A percentile compares a stretch with the other conserved stretches of the same genome.
Conservation (phyloP, 1,140 invertebrate species). For the Musca vetustissima region DNA sequence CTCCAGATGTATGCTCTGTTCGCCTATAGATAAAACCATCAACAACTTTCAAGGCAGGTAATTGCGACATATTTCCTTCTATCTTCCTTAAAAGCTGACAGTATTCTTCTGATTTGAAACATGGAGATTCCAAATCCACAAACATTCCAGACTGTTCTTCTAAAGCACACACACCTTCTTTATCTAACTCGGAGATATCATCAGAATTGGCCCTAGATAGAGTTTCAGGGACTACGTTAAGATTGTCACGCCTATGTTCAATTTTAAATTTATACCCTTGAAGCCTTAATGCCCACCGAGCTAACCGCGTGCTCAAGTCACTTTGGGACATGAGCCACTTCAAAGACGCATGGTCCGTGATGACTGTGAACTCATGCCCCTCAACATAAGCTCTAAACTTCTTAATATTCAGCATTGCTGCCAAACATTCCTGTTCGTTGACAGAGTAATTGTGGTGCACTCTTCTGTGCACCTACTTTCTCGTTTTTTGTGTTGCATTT, state of each 20-base stretch:
- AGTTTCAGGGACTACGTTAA: conserved; percentile 47
- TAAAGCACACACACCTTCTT: background rate
- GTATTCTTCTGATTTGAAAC: background rate
- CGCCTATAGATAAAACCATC: background rate
- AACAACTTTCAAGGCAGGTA: conserved; percentile 5
- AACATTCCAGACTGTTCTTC: background rate
- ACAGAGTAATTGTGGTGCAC: background rate
- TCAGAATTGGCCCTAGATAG: conserved; percentile 37
- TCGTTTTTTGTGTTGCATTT: conserved; percentile 7
- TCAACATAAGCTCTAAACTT: too few species aligned
- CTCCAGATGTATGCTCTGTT: conserved; percentile 21
- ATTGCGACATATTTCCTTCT: background rate
- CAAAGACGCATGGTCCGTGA: too few species aligned
- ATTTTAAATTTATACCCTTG: too few species aligned
- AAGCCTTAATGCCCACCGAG: too few species aligned
- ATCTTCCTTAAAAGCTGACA: background rate
- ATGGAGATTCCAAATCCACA: conserved; percentile 16
- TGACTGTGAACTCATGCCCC: too few species aligned
- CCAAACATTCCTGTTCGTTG: too few species aligned
- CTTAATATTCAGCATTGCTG: too few species aligned
- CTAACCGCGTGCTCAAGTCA: conserved; percentile 39
- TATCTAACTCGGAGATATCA: too few species aligned
- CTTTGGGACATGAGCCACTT: conserved; percentile 34
- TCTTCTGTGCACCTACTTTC: background rate
- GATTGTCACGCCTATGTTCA: conserved; percentile 43